These are phyloP conservation scores for Heliothis peltigera DNA, from an alignment of 2,888 invertebrate genomes.

Conservation along the genomic window DNA sequence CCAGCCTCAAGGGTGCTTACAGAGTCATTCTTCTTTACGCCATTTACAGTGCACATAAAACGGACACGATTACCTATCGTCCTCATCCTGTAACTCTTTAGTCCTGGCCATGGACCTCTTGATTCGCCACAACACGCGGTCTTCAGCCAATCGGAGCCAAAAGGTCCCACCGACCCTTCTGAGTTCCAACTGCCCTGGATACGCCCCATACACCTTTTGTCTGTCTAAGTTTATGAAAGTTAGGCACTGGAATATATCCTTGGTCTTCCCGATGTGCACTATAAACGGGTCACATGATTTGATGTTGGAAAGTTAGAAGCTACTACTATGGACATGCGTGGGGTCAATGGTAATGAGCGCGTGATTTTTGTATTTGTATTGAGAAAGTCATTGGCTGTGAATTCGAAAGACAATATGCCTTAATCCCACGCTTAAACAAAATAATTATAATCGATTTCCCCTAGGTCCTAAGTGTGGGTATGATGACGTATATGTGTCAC, in stretches of 20 bases:
- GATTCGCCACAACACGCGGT: constrained; percentile 60
- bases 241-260: constrained; percentile 43
- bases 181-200: constrained; percentile 55
- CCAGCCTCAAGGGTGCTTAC: constrained; percentile 46
- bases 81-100: constrained; percentile 62
- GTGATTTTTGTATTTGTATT: constrained; percentile 38
- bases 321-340: constrained; percentile 51
- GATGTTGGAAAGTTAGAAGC: constrained; percentile 50
- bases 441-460: constrained; percentile 1
- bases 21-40: constrained; percentile 51
- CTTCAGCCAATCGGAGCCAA: constrained; percentile 59
- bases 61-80: constrained; percentile 60
- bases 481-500: constrained; percentile 32
- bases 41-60: constrained; percentile 65
- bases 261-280: constrained; percentile 56
- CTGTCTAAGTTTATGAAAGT: constrained; percentile 53
- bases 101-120: constrained; percentile 56
- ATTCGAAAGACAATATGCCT: not conserved
- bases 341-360: constrained; percentile 42
- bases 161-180: constrained; percentile 59
- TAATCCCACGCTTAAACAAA: constrained; percentile 8
- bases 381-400: constrained; percentile 5
- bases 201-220: constrained; percentile 60
- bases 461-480: constrained; percentile 4
- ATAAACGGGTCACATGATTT: constrained; percentile 55